A percentile compares a stretch with the other conserved stretches of the same genome.
phyloP scores from a whole-genome alignment of 2,113 vertebrate genomes.

The Turdus rufiventris region DNA sequence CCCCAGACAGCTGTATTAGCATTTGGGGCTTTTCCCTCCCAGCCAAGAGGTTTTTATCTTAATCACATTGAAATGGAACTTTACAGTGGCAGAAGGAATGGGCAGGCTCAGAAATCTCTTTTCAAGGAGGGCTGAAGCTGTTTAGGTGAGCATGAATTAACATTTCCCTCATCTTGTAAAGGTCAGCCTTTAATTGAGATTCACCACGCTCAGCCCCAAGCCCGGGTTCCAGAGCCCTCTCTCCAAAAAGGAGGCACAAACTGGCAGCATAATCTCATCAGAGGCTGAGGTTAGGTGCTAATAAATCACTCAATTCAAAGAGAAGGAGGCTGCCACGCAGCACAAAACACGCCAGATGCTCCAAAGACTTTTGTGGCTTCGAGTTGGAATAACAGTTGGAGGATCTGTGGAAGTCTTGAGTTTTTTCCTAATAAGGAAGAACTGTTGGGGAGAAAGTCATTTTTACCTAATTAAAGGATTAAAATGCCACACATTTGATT shows the following conservation, averaged over 20 bases:
- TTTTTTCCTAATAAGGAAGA: constrained; percentile 35
- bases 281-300: background rate
- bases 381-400: constrained; percentile 39
- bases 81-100: background rate
- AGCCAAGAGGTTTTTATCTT: background rate
- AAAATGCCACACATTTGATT: background rate
- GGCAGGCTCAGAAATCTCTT: background rate
- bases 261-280: constrained; percentile 47
- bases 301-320: constrained; percentile 50
- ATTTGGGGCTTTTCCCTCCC: background rate
- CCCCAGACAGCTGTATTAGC: background rate
- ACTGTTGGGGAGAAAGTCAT: background rate
- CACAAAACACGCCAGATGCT: constrained; percentile 44
- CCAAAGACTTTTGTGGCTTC: background rate
- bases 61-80: background rate
- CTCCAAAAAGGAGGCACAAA: background rate
- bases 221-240: background rate
- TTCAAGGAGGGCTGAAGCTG: background rate
- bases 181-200: constrained; percentile 56
- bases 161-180: constrained; percentile 43
- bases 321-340: background rate
- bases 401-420: constrained; percentile 20
- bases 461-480: constrained; percentile 37
- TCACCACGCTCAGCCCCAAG: background rate
- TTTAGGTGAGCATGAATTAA: constrained; percentile 49